Evolutionary conservation across 2,888 invertebrate species (phyloP).

Genomic region (Tipula vernalis): DNA sequence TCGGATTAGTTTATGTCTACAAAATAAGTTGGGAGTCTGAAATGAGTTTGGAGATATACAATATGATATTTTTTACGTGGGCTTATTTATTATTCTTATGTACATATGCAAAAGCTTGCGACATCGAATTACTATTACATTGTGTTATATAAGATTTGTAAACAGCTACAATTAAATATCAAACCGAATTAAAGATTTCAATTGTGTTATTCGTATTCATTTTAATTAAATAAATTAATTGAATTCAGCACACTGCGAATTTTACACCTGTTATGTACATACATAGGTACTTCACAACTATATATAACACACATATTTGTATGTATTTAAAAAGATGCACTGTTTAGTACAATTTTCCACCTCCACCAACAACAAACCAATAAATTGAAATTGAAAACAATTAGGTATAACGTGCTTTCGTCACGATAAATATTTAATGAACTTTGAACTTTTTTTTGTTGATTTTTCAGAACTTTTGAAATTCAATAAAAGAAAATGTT

Average conservation of each 20-base stretch:
- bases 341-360: no score
- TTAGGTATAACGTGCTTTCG: no score
- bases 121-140: background rate
- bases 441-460: background rate
- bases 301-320: no score
- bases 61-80: background rate
- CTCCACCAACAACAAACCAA: no score
- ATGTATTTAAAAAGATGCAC: no score
- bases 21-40: background rate
- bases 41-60: background rate
- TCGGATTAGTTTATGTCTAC: background rate
- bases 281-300: no score
- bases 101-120: background rate
- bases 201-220: background rate
- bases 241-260: no score
- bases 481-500: background rate
- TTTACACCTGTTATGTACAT: no score
- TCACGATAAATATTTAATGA: background rate
- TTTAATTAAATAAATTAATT: no score
- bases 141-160: background rate
- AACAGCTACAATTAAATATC: background rate
- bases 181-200: background rate
- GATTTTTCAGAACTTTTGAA: background rate
- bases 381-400: no score
- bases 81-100: background rate